Percentiles rank a stretch among this genome's conserved stretches.
phyloP scores from a whole-genome alignment of 2,888 invertebrate species.

The Oscheius sp. region DNA sequence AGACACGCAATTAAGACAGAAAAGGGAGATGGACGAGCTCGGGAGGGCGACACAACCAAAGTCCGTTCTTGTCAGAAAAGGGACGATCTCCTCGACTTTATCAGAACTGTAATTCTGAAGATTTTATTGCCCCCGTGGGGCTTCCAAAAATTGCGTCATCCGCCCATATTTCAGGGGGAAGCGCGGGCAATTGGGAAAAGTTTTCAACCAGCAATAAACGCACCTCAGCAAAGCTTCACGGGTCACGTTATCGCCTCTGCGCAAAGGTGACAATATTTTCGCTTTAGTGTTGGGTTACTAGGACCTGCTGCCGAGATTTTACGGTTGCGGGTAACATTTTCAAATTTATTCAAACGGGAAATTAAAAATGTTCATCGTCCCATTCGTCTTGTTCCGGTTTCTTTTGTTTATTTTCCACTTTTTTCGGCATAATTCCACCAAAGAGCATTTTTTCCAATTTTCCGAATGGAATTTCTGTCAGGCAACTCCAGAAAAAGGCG shows the following conservation, averaged over 20 bases:
- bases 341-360: too few relatives aligned
- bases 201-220: conserved; percentile 71
- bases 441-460: conserved; percentile 34
- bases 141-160: conserved; percentile 59
- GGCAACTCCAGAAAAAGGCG: conserved; percentile 52
- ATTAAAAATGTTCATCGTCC: too few relatives aligned
- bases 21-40: conserved; percentile 6
- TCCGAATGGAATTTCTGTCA: conserved; percentile 42
- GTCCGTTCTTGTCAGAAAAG: too few relatives aligned
- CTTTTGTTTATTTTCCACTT: too few relatives aligned
- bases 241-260: conserved; percentile 68
- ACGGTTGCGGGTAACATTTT: too few relatives aligned
- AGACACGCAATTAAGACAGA: conserved; percentile 32
- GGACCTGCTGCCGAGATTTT: too few relatives aligned
- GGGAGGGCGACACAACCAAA: too few relatives aligned
- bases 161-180: conserved; percentile 59
- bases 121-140: conserved; percentile 35
- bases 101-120: too few relatives aligned
- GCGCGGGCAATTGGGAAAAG: conserved; percentile 66
- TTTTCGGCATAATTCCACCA: neutral
- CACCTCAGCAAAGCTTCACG: conserved; percentile 68
- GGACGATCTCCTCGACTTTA: too few relatives aligned
- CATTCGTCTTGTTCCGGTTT: neutral
- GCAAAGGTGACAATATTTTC: conserved; percentile 61
- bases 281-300: too few relatives aligned